Percentiles rank a stretch among this genome's conserved stretches.
Conservation (phyloP, 92 coral and sea anemone genomes). For the Desmophyllum pertusum region DNA sequence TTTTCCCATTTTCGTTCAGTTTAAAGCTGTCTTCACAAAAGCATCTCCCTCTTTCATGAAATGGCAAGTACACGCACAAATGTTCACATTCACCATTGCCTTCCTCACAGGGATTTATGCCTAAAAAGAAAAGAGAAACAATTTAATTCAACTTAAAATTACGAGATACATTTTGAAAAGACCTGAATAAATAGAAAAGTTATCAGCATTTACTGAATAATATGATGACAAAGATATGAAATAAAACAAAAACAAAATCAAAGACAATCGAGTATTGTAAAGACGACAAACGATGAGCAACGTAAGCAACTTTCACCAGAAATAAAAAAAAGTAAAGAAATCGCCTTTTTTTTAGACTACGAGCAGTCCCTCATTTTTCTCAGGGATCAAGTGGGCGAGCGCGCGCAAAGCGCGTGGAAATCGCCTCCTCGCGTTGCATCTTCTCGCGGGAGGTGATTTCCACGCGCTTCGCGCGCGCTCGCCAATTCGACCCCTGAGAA, state of each 20-base stretch:
- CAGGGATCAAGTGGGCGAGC: no score
- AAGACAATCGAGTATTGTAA: no score
- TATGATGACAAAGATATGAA: not conserved
- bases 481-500: no score
- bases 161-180: not conserved
- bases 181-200: not conserved
- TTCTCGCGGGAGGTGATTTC: no score
- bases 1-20: slow-evolving; percentile 13
- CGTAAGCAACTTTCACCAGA: no score
- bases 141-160: not conserved
- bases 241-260: not conserved
- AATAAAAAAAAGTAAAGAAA: no score
- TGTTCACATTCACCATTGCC: slow-evolving; percentile 18
- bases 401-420: no score
- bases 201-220: not conserved
- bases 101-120: not conserved
- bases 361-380: no score
- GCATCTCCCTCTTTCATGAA: not conserved
- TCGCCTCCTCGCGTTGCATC: no score
- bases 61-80: slow-evolving; percentile 1
- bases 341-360: no score
- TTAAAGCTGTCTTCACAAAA: slow-evolving; percentile 5
- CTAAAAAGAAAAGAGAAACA: not conserved
- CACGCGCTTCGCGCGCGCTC: no score
- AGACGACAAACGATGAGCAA: no score